Base-by-base conservation (phyloP, 53 echinoderm and acorn worm genomes). In the Zoroaster sp. region DNA sequence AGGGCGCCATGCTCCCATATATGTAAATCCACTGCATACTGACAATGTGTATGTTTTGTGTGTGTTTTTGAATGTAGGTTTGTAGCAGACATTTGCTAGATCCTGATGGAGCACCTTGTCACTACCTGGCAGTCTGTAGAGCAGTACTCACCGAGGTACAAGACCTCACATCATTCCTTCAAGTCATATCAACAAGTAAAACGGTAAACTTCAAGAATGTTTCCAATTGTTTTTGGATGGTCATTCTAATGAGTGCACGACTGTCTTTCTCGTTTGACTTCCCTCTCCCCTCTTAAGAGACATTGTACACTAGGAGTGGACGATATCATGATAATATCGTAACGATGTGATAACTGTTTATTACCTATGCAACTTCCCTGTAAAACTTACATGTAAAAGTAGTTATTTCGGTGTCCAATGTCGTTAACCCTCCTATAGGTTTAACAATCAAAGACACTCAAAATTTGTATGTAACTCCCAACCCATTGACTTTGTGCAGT, bases 91-190 rank as follows among this genome's bases (percentile, higher is more conserved):
- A 96, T 86, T 68, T 96, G 31, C 89, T 91, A 35, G 87, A 96
- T 42, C 92, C 99, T 17, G 46, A 88, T 8, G 94, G 88, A 42
- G 93, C 97, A 10, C 68, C 92, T 5, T 78, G 73, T 5, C 99
- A 99, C 88, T 99, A 99, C 90, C 99, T 96, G 54, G 99, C 99
- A 18, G 99, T 99, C 4, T 94, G 95, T 66, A 91, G 96, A 85
- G 99, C 99, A 3, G 70, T 99, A 0, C 87, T 94, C 67, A 88
- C 96, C 11, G 99, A 99, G 25, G 94, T 91, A 3, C 89, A 91
- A 52, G 99, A 99, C 51, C 94, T 99, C 36, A 90, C 96, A 35
- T 93, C 93, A 25, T 99, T 99, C 92, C 87, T 99, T 66, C 83
- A 90, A 39, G 93, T 88, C 41, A 93, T 99, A 32, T 52, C 99